Evolutionary conservation across 2,888 invertebrate genomes (phyloP).

Genomic region (Diarsia rubi): DNA sequence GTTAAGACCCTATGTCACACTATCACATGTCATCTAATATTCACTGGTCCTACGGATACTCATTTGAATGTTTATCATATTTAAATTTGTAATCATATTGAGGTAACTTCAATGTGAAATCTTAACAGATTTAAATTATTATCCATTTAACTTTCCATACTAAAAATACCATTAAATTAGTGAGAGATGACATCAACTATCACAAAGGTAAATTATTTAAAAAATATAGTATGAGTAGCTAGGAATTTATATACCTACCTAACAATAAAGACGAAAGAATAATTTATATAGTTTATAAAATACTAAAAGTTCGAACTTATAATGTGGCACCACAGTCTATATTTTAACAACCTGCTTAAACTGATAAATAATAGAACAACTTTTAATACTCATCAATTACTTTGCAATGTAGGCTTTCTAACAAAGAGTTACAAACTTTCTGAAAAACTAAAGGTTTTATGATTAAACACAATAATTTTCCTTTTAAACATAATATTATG

Average conservation of each 20-base stretch:
- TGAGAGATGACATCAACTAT: conserved; percentile 12
- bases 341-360: neutral
- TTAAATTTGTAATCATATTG: conserved; percentile 9
- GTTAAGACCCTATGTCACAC: conserved; percentile 6
- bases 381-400: conserved; percentile 4
- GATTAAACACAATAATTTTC: neutral
- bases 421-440: neutral
- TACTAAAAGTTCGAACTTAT: neutral
- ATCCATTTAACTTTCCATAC: conserved; percentile 35
- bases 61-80: conserved; percentile 33
- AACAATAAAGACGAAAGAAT: neutral
- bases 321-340: neutral
- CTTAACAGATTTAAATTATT: conserved; percentile 10
- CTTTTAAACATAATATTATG: neutral
- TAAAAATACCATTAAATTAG: conserved; percentile 21
- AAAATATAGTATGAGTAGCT: neutral
- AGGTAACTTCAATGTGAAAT: conserved; percentile 14
- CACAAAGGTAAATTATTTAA: neutral
- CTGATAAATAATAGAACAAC: conserved; percentile 7
- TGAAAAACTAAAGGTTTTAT: conserved; percentile 12
- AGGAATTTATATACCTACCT: neutral
- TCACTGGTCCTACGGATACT: conserved; percentile 26
- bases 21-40: conserved; percentile 13
- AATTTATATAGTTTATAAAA: neutral
- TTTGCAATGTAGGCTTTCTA: conserved; percentile 10